phyloP scores from a whole-genome alignment of 2,113 vertebrate genomes.

The Tyrannus savana region DNA sequence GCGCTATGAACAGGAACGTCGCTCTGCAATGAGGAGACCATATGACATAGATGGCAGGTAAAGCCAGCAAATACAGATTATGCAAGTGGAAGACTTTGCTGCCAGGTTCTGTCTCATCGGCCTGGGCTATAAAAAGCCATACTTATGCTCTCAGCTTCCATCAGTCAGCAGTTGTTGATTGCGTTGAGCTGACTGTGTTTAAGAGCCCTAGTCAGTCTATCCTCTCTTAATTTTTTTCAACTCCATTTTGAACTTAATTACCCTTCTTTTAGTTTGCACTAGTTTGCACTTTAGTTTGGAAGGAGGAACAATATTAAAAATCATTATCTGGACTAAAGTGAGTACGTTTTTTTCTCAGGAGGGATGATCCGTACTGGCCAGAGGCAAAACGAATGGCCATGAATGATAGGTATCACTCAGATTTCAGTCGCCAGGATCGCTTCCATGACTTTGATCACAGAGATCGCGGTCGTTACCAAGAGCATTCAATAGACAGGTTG shows the following conservation, averaged over 20 bases:
- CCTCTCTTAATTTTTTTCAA: background rate
- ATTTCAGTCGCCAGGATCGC: slow-evolving; percentile 89
- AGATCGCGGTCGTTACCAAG: slow-evolving; percentile 89
- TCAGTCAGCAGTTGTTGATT: background rate
- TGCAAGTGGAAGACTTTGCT: background rate
- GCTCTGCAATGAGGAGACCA: slow-evolving; percentile 82
- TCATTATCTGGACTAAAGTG: background rate
- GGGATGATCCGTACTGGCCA: slow-evolving; percentile 89
- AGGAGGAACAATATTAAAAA: background rate
- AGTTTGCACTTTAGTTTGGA: background rate
- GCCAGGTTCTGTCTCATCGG: background rate
- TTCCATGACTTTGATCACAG: slow-evolving; percentile 94
- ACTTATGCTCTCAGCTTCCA: fast-evolving
- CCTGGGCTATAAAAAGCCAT: background rate
- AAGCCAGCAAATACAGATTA: fast-evolving
- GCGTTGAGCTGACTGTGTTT: background rate
- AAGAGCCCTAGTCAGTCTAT: background rate
- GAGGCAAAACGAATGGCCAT: slow-evolving; percentile 88
- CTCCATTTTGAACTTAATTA: background rate
- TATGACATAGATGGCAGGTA: slow-evolving; percentile 92
- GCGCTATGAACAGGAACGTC: slow-evolving; percentile 90
- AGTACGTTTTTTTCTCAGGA: slow-evolving; percentile 60
- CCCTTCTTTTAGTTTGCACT: background rate
- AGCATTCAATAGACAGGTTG: slow-evolving; percentile 86
- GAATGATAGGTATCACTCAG: slow-evolving; percentile 91